Base-by-base conservation (phyloP, 2,113 vertebrate species). In the Hirundichthys speculiger region DNA sequence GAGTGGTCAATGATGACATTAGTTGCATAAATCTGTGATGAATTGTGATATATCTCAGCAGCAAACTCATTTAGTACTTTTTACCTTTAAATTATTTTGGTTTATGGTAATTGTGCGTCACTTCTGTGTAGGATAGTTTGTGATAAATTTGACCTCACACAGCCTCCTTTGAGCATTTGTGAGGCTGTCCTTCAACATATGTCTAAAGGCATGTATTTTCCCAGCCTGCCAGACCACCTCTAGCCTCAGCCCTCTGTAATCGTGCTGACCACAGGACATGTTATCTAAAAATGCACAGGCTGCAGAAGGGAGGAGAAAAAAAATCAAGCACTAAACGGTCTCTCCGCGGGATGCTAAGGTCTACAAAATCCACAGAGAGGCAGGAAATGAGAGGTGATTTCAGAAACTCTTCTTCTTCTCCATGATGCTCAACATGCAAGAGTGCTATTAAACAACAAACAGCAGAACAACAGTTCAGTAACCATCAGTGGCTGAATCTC, bases 201-300 rank as follows among this genome's bases (percentile, higher is more conserved):
- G 47, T 55, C 57, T 78, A 46, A 65, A 68, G 54, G 75, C 69
- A 64, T 79, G 80, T 75, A 79, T 85, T 80, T 85, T 45, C 66
- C 55, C 21, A 47, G 63, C 65, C 58, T 64, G 66, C 80, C 70
- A 78, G 61, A 56, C 56, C 24, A 14, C 58, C 43, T 18, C 52
- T 55, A 64, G 64, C 41, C 73, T 79, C 62, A 74, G 78, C 40
- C 51, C 21, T 54, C 64, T 62, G 54, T 72, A 57, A 82, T 82
- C 77, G 65, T 85, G 84, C 84, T 88, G 84, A 89, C 80, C 62
- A 49, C 46, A 68, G 69, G 65, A 77, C 69, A 73, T 55, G 73
- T 43, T 56, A 43, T 47, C 38, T 22, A 68, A 68, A 72, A 77
- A 67, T 67, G 80, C 73, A 79, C 39, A 12, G n/a, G 41, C 80